These are phyloP conservation scores for Diadegma fenestrale DNA, from an alignment of 2,888 invertebrate genomes.

Conservation along the genomic window DNA sequence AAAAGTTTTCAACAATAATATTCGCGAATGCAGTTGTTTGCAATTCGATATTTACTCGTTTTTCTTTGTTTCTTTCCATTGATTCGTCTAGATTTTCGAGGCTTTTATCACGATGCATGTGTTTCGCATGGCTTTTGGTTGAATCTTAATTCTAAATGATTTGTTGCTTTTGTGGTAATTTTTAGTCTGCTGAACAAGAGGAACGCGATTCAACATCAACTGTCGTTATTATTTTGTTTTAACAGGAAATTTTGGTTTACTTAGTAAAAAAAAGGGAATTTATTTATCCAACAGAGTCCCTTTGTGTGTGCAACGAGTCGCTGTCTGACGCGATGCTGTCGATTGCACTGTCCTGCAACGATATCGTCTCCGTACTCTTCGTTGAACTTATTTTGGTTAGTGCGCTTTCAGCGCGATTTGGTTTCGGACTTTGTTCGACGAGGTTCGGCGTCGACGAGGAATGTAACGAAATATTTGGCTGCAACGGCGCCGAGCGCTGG, in stretches of 20 bases:
- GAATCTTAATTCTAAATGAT: slow-evolving; percentile 1
- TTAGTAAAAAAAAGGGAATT: neutral
- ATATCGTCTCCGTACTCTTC: slow-evolving; percentile 80
- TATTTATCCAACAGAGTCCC: slow-evolving; percentile 73
- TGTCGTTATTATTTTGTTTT: neutral
- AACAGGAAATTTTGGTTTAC: slow-evolving; percentile 16
- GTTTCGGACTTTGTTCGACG: slow-evolving; percentile 78
- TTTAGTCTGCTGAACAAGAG: slow-evolving; percentile 15
- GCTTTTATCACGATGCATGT: slow-evolving; percentile 17
- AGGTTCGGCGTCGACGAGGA: slow-evolving; percentile 82
- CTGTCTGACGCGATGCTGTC: slow-evolving; percentile 79
- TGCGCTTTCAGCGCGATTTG: slow-evolving; percentile 75
- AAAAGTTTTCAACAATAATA: slow-evolving; percentile 57
- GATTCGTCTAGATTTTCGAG: slow-evolving; percentile 23
- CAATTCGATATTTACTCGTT: slow-evolving; percentile 44
- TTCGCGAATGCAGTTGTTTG: slow-evolving; percentile 41
- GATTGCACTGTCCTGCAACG: slow-evolving; percentile 80
- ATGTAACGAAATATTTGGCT: slow-evolving; percentile 82
- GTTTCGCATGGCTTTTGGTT: slow-evolving; percentile 21
- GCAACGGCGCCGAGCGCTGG: slow-evolving; percentile 78
- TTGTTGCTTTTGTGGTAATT: neutral
- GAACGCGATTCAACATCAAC: neutral
- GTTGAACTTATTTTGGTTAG: slow-evolving; percentile 78
- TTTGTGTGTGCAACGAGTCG: slow-evolving; percentile 79
- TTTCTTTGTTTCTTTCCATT: slow-evolving; percentile 40